A percentile compares a stretch with the other conserved stretches of the same genome.
Conservation (phyloP, 2,797 vertebrate species). For the Coregonus suidteri region DNA sequence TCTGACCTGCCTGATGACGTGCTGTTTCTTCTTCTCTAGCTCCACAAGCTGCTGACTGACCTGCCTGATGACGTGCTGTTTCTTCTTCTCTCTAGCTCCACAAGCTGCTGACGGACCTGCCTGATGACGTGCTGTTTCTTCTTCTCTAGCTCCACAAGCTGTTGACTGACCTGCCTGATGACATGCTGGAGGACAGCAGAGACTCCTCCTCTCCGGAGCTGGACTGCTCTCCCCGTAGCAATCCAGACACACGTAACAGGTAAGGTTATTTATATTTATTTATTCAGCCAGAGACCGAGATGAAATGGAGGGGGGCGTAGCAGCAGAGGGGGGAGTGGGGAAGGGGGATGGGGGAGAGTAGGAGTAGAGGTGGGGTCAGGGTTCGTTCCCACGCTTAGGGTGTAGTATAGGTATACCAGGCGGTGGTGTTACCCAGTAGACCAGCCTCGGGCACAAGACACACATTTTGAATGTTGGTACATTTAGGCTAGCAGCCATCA, state of each 20-base stretch:
- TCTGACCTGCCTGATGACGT: no score
- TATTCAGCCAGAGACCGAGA: background rate
- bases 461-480: background rate
- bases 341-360: no score
- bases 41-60: constrained; percentile 91
- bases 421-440: no score
- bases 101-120: no score
- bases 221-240: constrained; percentile 78
- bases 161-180: constrained; percentile 93
- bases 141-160: constrained; percentile 86
- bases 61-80: constrained; percentile 94
- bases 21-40: constrained; percentile 69
- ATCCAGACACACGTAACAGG: constrained; percentile 70
- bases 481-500: background rate
- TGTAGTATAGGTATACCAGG: no score
- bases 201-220: constrained; percentile 83
- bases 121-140: constrained; percentile 31
- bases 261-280: constrained; percentile 70
- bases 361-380: no score
- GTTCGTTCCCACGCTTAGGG: no score
- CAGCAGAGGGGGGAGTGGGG: no score
- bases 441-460: background rate
- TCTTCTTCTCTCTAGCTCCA: constrained; percentile 70
- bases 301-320: no score
- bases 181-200: constrained; percentile 93